Evolutionary conservation across 2,888 invertebrate genomes (phyloP), one percentile per base, ranked within the genome.

Genomic region (Rhagium mordax): DNA sequence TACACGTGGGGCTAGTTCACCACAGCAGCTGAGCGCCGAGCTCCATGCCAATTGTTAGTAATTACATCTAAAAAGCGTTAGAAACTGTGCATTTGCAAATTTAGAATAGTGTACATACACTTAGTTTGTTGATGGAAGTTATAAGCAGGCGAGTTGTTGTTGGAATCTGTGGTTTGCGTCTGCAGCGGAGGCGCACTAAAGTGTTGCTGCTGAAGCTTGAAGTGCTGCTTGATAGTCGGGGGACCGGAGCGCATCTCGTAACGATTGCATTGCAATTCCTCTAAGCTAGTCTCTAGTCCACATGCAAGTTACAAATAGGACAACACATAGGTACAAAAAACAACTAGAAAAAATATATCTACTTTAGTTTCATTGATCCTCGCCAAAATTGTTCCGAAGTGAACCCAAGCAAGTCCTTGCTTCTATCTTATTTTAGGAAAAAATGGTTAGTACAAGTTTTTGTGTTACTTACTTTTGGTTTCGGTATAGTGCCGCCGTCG

Each of bases 221-320:
- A 74, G 55, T 79, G 84, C 74, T 84, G 81, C 80, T 82, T 82
- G 78, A 83, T 80, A 82, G 82, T 81, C 81, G 85, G 85, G 83
- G 85, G 85, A 83, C 86, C 86, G 82, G 86, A 85, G 81, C 86
- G 86, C 87, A 87, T 87, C 81, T 84, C 86, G 85, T 81, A 81
- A 77, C 80, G 82, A 82, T 84, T 82, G 84, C 85, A 85, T 80
- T 72, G 77, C 78, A 78, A 77, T 71, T 75, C 74, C 60, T 74
- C 75, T 76, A 78, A 75, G 69, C 72, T 78, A 81, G 70, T 75
- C 68, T 76, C 70, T 78, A 79, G 77, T 78, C 79, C 78, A 76
- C 78, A 81, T 79, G 78, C 79, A 82, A 75, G 64, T 78, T 64
- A 70, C 73, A 74, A 72, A 71, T 64, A 62, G 55, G 64, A 68